Evolutionary conservation across 2,113 vertebrate genomes (phyloP).

Genomic region (Nothobranchius kuhntae): DNA sequence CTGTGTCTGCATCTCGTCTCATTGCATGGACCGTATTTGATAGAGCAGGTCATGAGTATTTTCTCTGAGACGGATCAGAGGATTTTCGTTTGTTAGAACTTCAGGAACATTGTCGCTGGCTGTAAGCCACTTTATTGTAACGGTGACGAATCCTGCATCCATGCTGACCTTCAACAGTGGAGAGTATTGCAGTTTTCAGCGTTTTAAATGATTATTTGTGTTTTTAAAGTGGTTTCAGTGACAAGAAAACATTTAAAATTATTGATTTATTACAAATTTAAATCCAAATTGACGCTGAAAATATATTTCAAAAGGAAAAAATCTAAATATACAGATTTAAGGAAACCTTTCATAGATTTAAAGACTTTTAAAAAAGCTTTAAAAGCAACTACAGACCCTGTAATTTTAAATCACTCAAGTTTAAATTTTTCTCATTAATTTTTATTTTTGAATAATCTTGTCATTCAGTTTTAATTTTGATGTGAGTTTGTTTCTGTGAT

Average conservation of each 20-base stretch:
- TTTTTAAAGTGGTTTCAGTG: background rate
- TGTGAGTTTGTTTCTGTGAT: no score
- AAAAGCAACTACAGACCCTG: no score
- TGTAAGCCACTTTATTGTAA: conserved; percentile 9
- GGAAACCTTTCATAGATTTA: no score
- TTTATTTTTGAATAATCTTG: no score
- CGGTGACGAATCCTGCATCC: conserved; percentile 8
- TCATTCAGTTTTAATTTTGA: no score
- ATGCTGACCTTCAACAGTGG: background rate
- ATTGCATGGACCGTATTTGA: conserved; percentile 42
- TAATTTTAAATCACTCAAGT: no score
- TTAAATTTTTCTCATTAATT: no score
- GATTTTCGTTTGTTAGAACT: conserved; percentile 7
- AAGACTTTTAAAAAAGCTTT: no score
- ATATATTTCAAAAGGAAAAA: no score
- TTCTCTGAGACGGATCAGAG: conserved; percentile 26
- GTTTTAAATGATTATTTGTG: background rate
- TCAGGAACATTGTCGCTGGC: conserved; percentile 4
- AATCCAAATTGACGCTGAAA: no score
- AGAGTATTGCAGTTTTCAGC: background rate
- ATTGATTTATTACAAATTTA: no score
- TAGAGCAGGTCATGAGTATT: conserved; percentile 54
- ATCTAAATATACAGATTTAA: no score
- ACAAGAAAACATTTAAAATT: background rate
- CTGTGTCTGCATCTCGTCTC: conserved; percentile 81